Percentiles rank a stretch among this genome's conserved stretches.
Evolutionary conservation across 1,140 invertebrate species (phyloP).

Genomic region (Diprion similis): DNA sequence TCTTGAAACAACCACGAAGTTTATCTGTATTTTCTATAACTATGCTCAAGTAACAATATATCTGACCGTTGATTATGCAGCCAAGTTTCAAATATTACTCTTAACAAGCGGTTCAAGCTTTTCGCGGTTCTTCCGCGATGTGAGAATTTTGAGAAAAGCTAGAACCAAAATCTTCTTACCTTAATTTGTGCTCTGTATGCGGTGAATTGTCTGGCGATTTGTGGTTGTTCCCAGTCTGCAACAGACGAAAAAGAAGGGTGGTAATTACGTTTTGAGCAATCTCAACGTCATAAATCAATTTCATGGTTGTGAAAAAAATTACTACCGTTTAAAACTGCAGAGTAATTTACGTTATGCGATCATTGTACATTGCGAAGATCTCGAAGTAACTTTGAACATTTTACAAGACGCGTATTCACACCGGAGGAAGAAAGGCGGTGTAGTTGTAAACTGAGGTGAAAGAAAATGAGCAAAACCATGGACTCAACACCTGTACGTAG

Average conservation of each 20-base stretch:
- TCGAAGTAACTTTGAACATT: no score
- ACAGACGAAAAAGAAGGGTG: conserved; percentile 31
- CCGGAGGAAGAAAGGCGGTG: no score
- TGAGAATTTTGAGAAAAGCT: neutral
- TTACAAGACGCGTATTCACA: no score
- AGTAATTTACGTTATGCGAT: no score
- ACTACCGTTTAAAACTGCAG: no score
- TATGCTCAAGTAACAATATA: no score
- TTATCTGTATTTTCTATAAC: neutral
- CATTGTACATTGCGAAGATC: no score
- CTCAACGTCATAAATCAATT: no score
- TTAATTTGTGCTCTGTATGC: conserved; percentile 51
- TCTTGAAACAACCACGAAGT: neutral
- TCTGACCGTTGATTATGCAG: neutral
- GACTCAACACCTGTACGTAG: neutral
- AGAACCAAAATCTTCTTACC: conserved; percentile 41
- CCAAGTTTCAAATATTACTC: neutral
- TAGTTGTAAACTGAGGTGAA: neutral
- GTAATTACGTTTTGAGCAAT: no score
- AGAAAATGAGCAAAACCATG: neutral
- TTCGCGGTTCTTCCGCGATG: neutral
- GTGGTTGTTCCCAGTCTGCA: conserved; percentile 54
- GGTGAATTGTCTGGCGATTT: conserved; percentile 51
- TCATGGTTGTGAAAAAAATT: no score
- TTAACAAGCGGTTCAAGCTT: neutral